These are phyloP conservation scores for Drosophila nr. medialis DNA, from an alignment of 2,888 invertebrate genomes.

Conservation along the genomic window DNA sequence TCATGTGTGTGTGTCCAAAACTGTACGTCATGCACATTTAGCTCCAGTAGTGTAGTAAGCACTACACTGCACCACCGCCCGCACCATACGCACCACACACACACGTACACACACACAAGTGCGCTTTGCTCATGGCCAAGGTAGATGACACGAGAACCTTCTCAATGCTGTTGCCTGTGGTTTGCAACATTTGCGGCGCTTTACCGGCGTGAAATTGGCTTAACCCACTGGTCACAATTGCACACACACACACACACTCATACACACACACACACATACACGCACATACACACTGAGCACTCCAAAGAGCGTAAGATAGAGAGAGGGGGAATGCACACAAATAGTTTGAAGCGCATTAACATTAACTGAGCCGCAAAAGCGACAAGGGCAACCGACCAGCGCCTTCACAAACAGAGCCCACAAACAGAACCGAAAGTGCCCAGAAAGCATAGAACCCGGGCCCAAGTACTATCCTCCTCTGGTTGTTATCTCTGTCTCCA, in stretches of 20 bases:
- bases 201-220: slow-evolving; percentile 82
- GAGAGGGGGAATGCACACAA: slow-evolving; percentile 24
- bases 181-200: slow-evolving; percentile 75
- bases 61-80: slow-evolving; percentile 8
- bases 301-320: neutral
- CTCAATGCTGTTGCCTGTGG: slow-evolving; percentile 58
- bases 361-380: slow-evolving; percentile 80
- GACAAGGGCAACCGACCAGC: slow-evolving; percentile 72
- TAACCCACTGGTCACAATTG: slow-evolving; percentile 81
- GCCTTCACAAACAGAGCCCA: slow-evolving; percentile 27
- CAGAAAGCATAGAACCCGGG: slow-evolving; percentile 1
- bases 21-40: slow-evolving; percentile 78
- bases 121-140: slow-evolving; percentile 41
- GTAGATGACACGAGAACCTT: slow-evolving; percentile 65
- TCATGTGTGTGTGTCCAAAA: slow-evolving; percentile 69
- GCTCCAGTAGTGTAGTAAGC: slow-evolving; percentile 42
- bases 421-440: slow-evolving; percentile 1
- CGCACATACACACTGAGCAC: neutral
- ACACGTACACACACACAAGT: slow-evolving; percentile 4
- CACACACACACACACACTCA: slow-evolving; percentile 58
- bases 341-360: slow-evolving; percentile 80
- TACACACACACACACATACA: neutral
- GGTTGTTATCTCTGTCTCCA: slow-evolving; percentile 70
- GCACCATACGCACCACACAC: slow-evolving; percentile 13
- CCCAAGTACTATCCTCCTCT: slow-evolving; percentile 38